Evolutionary conservation across 2,797 vertebrate species (phyloP).

Genomic region (Carcharodon carcharias): DNA sequence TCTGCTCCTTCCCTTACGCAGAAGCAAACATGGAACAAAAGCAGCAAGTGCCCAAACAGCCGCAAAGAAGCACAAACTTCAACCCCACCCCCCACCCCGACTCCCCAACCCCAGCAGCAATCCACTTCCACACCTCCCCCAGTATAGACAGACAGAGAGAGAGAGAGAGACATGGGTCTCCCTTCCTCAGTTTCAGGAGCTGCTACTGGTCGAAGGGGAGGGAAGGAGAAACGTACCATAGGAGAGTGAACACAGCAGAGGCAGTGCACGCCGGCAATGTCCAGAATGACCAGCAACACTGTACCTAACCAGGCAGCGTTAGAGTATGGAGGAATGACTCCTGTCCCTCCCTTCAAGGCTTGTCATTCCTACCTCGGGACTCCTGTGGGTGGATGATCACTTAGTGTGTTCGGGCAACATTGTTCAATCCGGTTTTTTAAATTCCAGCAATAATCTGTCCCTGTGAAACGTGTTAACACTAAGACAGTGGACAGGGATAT

Average conservation of each 20-base stretch:
- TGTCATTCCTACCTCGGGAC: not conserved
- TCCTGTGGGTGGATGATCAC: not conserved
- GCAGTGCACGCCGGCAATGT: no score
- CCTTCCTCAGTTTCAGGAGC: not conserved
- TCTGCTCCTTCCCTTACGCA: not conserved
- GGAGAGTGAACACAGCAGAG: no score
- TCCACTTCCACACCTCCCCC: not conserved
- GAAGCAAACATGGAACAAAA: not conserved
- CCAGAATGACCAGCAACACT: no score
- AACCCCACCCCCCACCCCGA: not conserved
- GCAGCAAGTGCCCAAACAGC: not conserved
- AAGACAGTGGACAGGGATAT: not conserved
- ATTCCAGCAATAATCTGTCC: not conserved
- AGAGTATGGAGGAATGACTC: no score
- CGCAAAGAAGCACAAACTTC: no score
- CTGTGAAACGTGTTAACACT: not conserved
- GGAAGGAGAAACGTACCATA: no score
- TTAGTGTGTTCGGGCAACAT: not conserved
- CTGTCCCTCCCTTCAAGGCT: no score
- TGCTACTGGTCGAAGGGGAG: no score
- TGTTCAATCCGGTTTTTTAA: not conserved
- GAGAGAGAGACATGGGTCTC: not conserved
- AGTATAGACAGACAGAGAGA: no score
- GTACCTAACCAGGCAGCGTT: no score
- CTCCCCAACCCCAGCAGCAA: not conserved